Conservation (phyloP, 2,888 invertebrate genomes). For the Agrochola circellaris region DNA sequence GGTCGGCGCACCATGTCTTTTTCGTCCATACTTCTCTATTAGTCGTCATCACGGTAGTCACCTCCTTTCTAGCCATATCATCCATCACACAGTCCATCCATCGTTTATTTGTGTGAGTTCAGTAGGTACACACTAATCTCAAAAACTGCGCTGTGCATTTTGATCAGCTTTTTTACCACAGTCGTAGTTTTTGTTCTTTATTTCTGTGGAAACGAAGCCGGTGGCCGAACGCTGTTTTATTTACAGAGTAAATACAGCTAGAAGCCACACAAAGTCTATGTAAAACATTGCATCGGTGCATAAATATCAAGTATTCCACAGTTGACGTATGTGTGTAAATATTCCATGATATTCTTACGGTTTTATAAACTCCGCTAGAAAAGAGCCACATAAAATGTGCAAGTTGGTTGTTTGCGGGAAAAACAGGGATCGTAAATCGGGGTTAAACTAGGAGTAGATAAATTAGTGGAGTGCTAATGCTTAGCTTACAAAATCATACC, state of each 20-base stretch:
- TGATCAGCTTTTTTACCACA: slow-evolving; percentile 22
- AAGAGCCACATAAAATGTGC: slow-evolving; percentile 61
- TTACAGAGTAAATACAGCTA: slow-evolving; percentile 49
- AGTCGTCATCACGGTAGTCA: too few relatives aligned
- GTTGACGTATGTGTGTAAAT: slow-evolving; percentile 54
- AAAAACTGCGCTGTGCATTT: slow-evolving; percentile 27
- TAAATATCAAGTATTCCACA: slow-evolving; percentile 37
- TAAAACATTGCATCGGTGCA: slow-evolving; percentile 49
- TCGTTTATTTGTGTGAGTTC: not conserved
- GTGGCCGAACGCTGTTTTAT: slow-evolving; percentile 42
- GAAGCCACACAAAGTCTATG: slow-evolving; percentile 41
- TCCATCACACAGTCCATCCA: too few relatives aligned
- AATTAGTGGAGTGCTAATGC: slow-evolving; percentile 27
- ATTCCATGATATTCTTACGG: slow-evolving; percentile 47
- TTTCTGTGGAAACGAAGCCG: slow-evolving; percentile 21
- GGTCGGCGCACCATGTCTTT: too few relatives aligned
- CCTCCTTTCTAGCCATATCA: too few relatives aligned
- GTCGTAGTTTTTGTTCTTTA: slow-evolving; percentile 13
- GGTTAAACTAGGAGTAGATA: slow-evolving; percentile 52
- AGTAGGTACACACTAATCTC: slow-evolving; percentile 20
- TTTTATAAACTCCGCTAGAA: slow-evolving; percentile 48
- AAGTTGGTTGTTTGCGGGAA: slow-evolving; percentile 68
- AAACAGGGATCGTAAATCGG: slow-evolving; percentile 74
- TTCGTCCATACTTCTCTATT: too few relatives aligned
- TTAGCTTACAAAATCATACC: not conserved